phyloP scores from a whole-genome alignment of 2,797 vertebrate species.

The Potorous gilbertii region DNA sequence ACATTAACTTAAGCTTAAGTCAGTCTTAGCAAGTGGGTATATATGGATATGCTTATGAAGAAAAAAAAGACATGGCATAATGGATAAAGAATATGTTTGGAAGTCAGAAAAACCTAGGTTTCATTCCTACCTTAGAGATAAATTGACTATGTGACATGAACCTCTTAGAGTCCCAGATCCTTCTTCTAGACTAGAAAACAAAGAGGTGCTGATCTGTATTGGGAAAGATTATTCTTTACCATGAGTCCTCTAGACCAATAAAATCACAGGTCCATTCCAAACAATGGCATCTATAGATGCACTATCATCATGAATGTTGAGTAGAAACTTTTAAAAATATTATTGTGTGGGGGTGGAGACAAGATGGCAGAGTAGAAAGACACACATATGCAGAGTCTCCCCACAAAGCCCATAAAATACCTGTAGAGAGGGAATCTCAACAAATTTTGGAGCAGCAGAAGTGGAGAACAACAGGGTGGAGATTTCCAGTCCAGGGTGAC shows the following conservation, averaged over 20 bases:
- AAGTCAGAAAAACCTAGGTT: background rate
- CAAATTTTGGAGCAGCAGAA: no score
- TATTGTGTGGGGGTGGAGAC: no score
- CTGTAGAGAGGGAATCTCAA: no score
- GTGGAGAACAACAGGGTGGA: no score
- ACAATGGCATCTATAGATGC: no score
- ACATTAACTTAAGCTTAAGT: background rate
- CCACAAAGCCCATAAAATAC: no score
- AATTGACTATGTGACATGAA: background rate
- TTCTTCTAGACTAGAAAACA: background rate
- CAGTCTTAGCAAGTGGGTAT: background rate
- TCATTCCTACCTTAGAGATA: background rate
- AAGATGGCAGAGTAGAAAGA: no score
- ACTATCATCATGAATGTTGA: no score
- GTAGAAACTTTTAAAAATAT: no score
- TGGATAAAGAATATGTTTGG: background rate
- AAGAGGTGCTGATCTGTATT: background rate
- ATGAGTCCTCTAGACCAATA: background rate
- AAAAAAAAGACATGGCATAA: background rate
- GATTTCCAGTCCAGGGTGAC: no score
- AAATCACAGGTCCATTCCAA: no score
- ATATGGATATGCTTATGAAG: background rate
- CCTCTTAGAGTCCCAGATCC: background rate
- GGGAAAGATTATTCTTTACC: background rate
- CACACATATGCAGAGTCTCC: no score